A percentile compares a stretch with the other conserved stretches of the same genome.
These are phyloP conservation scores for Antigone vipio DNA, from an alignment of 2,113 vertebrate genomes.

Conservation along the genomic window DNA sequence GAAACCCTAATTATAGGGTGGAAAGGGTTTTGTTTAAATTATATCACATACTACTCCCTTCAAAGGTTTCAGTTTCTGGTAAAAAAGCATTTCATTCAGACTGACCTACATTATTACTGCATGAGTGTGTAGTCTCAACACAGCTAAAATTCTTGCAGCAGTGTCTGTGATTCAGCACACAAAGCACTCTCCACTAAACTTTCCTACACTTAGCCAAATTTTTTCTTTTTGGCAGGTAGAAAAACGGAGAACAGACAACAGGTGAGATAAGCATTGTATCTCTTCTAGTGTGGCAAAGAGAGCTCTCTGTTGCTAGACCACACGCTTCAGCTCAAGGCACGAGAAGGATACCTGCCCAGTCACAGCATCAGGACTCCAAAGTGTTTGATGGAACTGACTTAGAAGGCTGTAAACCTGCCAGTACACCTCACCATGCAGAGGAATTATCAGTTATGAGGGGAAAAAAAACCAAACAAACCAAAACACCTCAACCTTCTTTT, in stretches of 20 bases:
- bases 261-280: neutral
- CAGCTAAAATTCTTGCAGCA: neutral
- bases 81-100: neutral
- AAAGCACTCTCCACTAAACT: neutral
- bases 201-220: neutral
- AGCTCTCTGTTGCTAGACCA: slow-evolving; percentile 5
- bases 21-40: neutral
- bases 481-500: neutral
- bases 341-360: neutral
- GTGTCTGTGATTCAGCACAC: neutral
- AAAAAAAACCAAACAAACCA: no score
- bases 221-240: neutral
- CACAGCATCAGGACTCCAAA: neutral
- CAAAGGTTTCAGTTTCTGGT: neutral
- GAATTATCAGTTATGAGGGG: neutral
- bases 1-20: neutral
- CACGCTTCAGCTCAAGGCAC: neutral
- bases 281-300: neutral
- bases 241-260: neutral
- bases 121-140: neutral
- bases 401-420: neutral
- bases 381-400: neutral
- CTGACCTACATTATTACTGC: neutral
- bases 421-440: neutral
- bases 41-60: neutral